Evolutionary conservation across 2,888 invertebrate species (phyloP).

Genomic region (Rotaria macrura): DNA sequence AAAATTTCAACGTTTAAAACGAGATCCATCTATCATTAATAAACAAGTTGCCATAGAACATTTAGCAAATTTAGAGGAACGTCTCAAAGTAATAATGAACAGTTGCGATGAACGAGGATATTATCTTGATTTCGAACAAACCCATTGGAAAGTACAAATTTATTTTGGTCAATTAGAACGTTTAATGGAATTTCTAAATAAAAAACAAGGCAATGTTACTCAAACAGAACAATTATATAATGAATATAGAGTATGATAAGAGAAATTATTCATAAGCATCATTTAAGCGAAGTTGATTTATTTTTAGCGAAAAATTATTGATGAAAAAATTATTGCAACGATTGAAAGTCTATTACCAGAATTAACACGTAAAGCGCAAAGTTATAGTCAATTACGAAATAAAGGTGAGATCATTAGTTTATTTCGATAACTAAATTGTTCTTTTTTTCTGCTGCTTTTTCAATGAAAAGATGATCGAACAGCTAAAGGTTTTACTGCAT

Average conservation of each 20-base stretch:
- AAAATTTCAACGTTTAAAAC: neutral
- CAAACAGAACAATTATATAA: constrained; percentile 41
- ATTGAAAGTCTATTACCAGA: constrained; percentile 42
- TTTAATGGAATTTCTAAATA: constrained; percentile 75
- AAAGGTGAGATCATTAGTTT: neutral
- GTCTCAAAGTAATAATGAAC: constrained; percentile 54
- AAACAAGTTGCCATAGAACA: neutral
- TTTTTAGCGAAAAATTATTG: constrained; percentile 42
- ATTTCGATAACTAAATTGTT: too few relatives aligned
- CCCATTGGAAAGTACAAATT: constrained; percentile 65
- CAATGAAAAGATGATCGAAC: constrained; percentile 59
- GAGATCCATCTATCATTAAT: neutral
- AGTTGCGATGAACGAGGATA: constrained; percentile 29
- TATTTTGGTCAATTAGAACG: constrained; percentile 79
- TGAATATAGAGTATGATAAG: constrained; percentile 44
- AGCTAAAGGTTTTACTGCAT: constrained; percentile 65
- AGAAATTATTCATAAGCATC: neutral
- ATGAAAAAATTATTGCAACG: constrained; percentile 40
- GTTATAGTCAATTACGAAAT: constrained; percentile 57
- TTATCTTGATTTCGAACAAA: constrained; percentile 45
- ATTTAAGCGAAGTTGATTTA: too few relatives aligned
- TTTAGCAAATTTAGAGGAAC: constrained; percentile 55
- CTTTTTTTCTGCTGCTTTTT: too few relatives aligned
- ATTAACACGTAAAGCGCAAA: constrained; percentile 41
- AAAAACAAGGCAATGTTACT: constrained; percentile 64